Conservation (phyloP, 2,113 vertebrate species). For the Climacteris rufus region DNA sequence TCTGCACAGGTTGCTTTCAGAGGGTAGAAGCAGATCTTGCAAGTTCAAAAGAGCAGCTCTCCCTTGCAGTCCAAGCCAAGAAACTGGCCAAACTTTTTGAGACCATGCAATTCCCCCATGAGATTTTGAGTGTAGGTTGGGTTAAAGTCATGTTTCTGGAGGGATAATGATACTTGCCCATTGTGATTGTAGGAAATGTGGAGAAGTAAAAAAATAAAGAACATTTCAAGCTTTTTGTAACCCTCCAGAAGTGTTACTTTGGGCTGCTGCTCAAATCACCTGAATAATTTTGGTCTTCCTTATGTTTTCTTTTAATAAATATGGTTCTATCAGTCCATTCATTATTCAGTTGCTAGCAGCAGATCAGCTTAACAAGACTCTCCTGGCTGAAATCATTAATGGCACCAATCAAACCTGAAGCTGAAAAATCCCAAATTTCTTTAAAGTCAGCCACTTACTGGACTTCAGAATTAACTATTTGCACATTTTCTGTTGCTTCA, state of each 20-base stretch:
- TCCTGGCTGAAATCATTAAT: background rate
- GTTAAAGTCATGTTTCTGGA: background rate
- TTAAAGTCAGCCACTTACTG: background rate
- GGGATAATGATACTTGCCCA: background rate
- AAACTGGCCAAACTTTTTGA: background rate
- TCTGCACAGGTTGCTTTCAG: background rate
- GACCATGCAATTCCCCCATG: background rate
- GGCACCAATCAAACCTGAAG: background rate
- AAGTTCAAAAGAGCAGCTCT: background rate
- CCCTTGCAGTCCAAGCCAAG: background rate
- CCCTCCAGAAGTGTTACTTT: background rate
- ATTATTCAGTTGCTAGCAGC: background rate
- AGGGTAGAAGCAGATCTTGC: background rate
- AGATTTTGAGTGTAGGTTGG: background rate
- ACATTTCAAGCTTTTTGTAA: background rate
- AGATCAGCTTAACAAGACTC: background rate
- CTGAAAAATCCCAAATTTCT: background rate
- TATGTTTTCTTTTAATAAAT: background rate
- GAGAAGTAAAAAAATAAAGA: background rate
- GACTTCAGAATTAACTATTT: background rate
- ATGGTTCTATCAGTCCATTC: background rate
- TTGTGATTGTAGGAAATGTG: background rate
- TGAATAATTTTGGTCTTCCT: background rate
- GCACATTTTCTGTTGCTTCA: background rate
- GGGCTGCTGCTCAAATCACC: background rate